A percentile compares a stretch with the other conserved stretches of the same genome.
Conservation (phyloP, 2,888 invertebrate species). For the Notocelia uddmanniana region DNA sequence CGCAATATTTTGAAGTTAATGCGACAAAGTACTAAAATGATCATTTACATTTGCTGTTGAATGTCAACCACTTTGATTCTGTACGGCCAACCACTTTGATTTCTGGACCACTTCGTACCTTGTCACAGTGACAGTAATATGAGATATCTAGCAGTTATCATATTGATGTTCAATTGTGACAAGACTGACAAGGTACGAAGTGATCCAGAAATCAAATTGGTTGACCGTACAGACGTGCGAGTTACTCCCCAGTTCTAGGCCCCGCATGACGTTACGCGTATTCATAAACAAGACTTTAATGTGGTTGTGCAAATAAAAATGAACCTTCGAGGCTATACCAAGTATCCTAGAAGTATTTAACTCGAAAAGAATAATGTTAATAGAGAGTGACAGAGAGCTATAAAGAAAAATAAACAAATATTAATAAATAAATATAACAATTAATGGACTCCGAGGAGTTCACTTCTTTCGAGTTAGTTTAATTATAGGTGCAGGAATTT, state of each 20-base stretch:
- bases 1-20: too few relatives aligned
- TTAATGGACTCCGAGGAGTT: not conserved
- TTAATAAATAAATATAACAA: not conserved
- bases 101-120: too few relatives aligned
- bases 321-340: not conserved
- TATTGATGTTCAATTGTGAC: too few relatives aligned
- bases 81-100: too few relatives aligned
- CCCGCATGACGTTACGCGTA: not conserved
- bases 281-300: not conserved
- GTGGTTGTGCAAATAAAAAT: constrained; percentile 1
- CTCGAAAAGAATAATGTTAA: not conserved
- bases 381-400: not conserved
- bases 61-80: too few relatives aligned
- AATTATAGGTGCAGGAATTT: not conserved
- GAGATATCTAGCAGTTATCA: too few relatives aligned
- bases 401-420: not conserved
- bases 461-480: not conserved
- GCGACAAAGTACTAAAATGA: too few relatives aligned
- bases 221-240: too few relatives aligned
- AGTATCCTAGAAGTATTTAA: not conserved
- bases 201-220: too few relatives aligned
- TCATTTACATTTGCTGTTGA: too few relatives aligned
- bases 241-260: not conserved
- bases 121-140: too few relatives aligned
- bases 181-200: too few relatives aligned